Evolutionary conservation across 2,888 invertebrate genomes (phyloP).

Genomic region (Spicauda simplicius): DNA sequence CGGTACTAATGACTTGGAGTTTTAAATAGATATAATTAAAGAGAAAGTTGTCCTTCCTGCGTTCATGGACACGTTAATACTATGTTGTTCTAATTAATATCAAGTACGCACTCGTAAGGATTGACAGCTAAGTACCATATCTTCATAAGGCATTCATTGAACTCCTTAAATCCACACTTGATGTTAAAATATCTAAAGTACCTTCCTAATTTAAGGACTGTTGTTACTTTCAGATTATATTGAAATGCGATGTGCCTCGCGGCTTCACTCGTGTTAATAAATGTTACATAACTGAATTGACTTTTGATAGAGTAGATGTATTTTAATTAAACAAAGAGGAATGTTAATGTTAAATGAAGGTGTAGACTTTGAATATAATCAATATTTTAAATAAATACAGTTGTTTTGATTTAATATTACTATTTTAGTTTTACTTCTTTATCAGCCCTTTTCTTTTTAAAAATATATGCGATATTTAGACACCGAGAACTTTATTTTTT

Average conservation of each 20-base stretch:
- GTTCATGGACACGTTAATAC: slow-evolving; percentile 45
- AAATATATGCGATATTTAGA: no score
- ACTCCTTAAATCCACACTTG: slow-evolving; percentile 37
- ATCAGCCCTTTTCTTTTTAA: no score
- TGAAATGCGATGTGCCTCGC: background rate
- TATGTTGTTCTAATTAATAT: slow-evolving; percentile 59
- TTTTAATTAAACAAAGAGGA: no score
- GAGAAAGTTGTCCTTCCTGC: slow-evolving; percentile 58
- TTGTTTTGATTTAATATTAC: no score
- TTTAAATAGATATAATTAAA: slow-evolving; percentile 47
- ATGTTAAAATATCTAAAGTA: slow-evolving; percentile 28
- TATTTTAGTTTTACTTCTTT: no score
- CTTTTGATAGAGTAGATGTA: no score
- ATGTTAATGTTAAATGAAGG: no score
- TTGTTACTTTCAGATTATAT: background rate
- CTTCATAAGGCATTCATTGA: slow-evolving; percentile 32
- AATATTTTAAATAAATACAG: no score
- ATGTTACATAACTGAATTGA: no score
- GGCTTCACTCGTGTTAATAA: no score
- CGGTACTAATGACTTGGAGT: slow-evolving; percentile 42
- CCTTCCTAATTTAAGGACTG: slow-evolving; percentile 26
- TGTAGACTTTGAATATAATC: no score
- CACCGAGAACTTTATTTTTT: no score
- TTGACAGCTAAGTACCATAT: slow-evolving; percentile 40
- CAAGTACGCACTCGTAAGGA: slow-evolving; percentile 53